Evolutionary conservation across 2,888 invertebrate species (phyloP).

Genomic region (Phrixothrix hirtus): DNA sequence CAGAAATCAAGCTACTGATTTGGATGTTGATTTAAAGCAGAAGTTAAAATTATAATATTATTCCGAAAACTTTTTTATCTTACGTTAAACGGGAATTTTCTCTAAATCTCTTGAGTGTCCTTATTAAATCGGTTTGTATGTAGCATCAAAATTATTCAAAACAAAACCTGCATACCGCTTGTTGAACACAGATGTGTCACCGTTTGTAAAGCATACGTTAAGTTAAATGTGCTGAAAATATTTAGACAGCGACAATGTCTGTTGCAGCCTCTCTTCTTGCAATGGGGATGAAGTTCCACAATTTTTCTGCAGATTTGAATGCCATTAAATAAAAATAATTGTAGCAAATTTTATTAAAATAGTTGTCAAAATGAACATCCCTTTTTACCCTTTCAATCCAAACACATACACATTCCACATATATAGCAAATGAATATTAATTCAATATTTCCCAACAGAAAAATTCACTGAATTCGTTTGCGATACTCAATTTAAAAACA

Average conservation of each 20-base stretch:
- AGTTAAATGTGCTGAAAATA: slow-evolving; percentile 54
- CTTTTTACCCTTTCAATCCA: no score
- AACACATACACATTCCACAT: slow-evolving; percentile 8
- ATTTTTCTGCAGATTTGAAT: no score
- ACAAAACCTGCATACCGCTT: slow-evolving; percentile 36
- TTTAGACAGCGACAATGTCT: slow-evolving; percentile 52
- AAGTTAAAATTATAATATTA: slow-evolving; percentile 7
- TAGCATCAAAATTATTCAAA: slow-evolving; percentile 15
- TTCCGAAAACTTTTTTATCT: slow-evolving; percentile 2
- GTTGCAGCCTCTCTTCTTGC: slow-evolving; percentile 38
- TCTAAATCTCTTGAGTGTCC: not conserved
- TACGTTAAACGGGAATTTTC: not conserved
- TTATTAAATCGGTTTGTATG: slow-evolving; percentile 6
- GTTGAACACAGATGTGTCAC: slow-evolving; percentile 51
- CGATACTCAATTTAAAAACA: slow-evolving; percentile 42
- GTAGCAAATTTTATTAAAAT: no score
- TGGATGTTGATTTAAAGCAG: slow-evolving; percentile 10
- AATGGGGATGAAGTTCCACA: slow-evolving; percentile 3
- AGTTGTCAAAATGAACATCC: no score
- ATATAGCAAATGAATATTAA: slow-evolving; percentile 51
- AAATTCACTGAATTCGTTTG: slow-evolving; percentile 48
- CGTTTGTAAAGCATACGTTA: slow-evolving; percentile 47
- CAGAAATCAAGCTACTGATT: slow-evolving; percentile 33
- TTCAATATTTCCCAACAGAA: slow-evolving; percentile 53
- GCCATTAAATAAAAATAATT: no score